Conservation (phyloP, 1,140 invertebrate species). For the Pogonognathellus flavescens region DNA sequence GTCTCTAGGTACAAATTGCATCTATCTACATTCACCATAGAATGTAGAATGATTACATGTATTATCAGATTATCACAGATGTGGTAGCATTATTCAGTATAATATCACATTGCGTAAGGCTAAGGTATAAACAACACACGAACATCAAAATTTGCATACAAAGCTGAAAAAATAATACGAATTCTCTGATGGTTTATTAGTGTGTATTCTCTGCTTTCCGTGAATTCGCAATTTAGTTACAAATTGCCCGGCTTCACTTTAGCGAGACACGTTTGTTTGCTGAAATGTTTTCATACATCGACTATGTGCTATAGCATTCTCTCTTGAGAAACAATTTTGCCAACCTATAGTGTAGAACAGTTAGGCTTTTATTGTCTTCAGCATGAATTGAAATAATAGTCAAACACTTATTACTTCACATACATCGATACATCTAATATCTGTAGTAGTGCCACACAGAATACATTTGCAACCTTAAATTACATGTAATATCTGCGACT, state of each 20-base stretch:
- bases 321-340: too few relatives aligned
- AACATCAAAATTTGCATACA: background rate
- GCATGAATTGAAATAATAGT: too few relatives aligned
- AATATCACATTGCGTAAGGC: background rate
- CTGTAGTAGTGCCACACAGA: too few relatives aligned
- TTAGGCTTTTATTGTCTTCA: too few relatives aligned
- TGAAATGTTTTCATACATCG: background rate
- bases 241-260: conserved; percentile 23
- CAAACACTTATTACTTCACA: too few relatives aligned
- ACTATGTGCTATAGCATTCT: background rate
- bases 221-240: conserved; percentile 20
- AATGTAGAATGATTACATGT: background rate
- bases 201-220: background rate
- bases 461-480: too few relatives aligned
- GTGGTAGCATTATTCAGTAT: background rate
- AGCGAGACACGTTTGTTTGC: conserved; percentile 9
- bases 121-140: background rate
- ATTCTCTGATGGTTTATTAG: too few relatives aligned
- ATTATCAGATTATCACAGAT: background rate
- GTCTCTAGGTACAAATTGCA: background rate
- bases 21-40: background rate
- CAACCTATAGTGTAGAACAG: too few relatives aligned
- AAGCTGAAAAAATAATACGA: background rate
- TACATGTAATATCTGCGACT: too few relatives aligned
- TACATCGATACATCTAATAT: too few relatives aligned